Evolutionary conservation across 2,797 vertebrate genomes (phyloP), one percentile per base, ranked within the genome.

Genomic region (Neosilurus hyrtlii): DNA sequence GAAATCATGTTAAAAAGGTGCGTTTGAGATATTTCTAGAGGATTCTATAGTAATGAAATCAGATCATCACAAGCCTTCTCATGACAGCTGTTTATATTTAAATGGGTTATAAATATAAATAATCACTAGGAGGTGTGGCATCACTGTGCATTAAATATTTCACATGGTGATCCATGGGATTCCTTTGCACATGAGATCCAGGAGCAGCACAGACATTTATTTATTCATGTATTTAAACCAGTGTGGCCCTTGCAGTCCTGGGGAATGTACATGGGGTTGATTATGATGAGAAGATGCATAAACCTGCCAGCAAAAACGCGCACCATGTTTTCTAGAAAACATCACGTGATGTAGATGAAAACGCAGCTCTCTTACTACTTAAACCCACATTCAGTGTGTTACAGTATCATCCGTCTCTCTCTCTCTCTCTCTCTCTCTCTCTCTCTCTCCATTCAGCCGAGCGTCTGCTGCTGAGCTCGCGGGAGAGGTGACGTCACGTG

Each of bases 401-500:
- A 43, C 8, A 43, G 43, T 43, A 43, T 43, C 43, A 43, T 43
- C 43, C 43, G 43, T 1, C 20, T 75, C 52, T 35, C 26, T 66
- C 24, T 65, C 24, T 66, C 26, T 30, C 63, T 70, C 37, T 51
- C 66, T 71, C 2, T 71, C 68, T 49, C 18, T n/a, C 35, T 70
- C 54, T 75, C 71, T 7, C 56, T 14, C 16, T 62, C 62, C n/a
- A 22, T 79, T 30, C n/a, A 77, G 57, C 30, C 49, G 18, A 65
- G 49, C 43, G 18, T 49, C 59, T 67, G 65, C 63, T 70, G 76
- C 70, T 83, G 85, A 81, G 80, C 82, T 84, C 87, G 83, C 84
- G 86, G 82, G 90, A 85, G 91, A 83, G 85, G 92, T 95, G 94
- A 95, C 94, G 94, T 95, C 94, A 95, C 94, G 91, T 93, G 93